Evolutionary conservation across 1,140 invertebrate genomes (phyloP).

Genomic region (Drosophila leontia): DNA sequence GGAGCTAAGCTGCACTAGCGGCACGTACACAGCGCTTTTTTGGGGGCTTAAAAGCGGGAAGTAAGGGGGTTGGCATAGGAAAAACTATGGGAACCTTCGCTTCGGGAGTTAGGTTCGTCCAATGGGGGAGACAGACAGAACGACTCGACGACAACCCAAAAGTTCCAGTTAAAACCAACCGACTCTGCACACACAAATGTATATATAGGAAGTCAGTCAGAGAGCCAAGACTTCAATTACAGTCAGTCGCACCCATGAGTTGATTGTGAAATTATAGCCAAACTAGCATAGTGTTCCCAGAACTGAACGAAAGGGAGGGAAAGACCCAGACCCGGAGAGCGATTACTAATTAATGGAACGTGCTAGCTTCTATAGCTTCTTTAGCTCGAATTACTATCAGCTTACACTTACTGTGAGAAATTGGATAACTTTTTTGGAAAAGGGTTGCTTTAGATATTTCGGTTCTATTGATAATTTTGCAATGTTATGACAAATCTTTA

Average conservation of each 20-base stretch:
- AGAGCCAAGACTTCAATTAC: conserved; percentile 63
- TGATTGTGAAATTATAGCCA: conserved; percentile 43
- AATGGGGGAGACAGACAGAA: conserved; percentile 44
- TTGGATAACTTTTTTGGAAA: background rate
- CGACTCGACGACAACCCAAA: conserved; percentile 24
- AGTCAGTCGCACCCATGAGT: conserved; percentile 51
- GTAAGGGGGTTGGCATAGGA: background rate
- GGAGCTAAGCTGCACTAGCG: conserved; percentile 62
- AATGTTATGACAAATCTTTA: background rate
- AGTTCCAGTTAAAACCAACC: conserved; percentile 53
- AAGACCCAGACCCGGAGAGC: background rate
- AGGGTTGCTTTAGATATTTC: background rate
- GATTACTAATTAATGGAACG: conserved; percentile 47
- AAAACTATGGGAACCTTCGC: conserved; percentile 64
- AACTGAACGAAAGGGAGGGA: conserved; percentile 12
- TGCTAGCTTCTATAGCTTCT: conserved; percentile 25
- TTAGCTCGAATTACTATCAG: conserved; percentile 8
- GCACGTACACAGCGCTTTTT: conserved; percentile 58
- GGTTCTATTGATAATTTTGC: conserved; percentile 1
- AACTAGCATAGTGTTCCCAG: conserved; percentile 45
- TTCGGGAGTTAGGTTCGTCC: conserved; percentile 61
- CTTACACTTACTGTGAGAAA: background rate
- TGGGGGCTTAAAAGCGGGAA: conserved; percentile 14
- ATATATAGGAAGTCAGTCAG: conserved; percentile 60
- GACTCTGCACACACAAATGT: conserved; percentile 42